Conservation (phyloP, 2,888 invertebrate species). For the Polyommatus iphigenia region DNA sequence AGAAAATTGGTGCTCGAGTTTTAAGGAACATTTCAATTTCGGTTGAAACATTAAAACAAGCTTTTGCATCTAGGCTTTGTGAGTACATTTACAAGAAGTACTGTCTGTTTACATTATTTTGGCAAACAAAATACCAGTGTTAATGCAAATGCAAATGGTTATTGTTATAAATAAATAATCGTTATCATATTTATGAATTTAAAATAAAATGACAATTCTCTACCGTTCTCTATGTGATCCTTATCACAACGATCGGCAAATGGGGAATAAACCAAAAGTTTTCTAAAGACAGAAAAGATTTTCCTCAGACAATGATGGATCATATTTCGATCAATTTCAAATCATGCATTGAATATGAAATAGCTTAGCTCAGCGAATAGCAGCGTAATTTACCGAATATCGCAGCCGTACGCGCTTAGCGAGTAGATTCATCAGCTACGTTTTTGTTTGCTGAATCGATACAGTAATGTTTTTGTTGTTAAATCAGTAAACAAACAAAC, state of each 20-base stretch:
- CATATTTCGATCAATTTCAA: not conserved
- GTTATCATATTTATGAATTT: no score
- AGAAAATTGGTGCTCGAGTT: not conserved
- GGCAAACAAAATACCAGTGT: no score
- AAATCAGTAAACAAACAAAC: not conserved
- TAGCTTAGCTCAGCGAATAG: not conserved
- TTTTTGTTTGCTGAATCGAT: conserved; percentile 4
- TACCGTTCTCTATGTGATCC: not conserved
- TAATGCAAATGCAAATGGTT: no score
- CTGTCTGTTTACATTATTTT: not conserved
- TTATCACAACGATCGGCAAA: not conserved
- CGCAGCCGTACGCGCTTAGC: not conserved
- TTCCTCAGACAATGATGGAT: not conserved
- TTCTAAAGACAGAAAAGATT: not conserved
- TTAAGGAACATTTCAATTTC: not conserved
- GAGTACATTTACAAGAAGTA: not conserved
- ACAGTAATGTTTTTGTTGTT: not conserved
- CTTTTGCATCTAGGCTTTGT: not conserved
- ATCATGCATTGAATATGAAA: not conserved
- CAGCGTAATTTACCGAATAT: not conserved
- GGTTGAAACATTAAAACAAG: not conserved
- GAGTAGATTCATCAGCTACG: not conserved
- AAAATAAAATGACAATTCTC: not conserved
- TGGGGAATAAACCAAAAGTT: not conserved
- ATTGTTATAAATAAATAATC: no score